These are phyloP conservation scores for Arctocebus calabarensis DNA, from an alignment of 2,797 vertebrate genomes.

Conservation along the genomic window DNA sequence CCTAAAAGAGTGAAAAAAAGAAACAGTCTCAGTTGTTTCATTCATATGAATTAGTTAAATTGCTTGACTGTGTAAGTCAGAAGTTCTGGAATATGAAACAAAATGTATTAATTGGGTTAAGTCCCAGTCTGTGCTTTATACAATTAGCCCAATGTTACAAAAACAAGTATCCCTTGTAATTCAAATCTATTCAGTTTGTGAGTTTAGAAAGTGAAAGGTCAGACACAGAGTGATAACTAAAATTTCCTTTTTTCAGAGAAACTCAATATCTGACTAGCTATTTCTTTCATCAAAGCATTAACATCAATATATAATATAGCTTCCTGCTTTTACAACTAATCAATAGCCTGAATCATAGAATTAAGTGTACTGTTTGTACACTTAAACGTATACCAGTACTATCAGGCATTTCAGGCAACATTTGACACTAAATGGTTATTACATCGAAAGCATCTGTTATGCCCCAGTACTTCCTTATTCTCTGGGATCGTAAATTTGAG, in stretches of 20 bases:
- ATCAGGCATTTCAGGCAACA: conserved; percentile 1
- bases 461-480: not conserved
- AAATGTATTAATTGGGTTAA: conserved; percentile 69
- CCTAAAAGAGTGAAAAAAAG: conserved; percentile 57
- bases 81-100: conserved; percentile 65
- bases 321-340: conserved; percentile 45
- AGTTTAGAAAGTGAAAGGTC: conserved; percentile 70
- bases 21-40: conserved; percentile 17
- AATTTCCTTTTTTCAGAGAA: conserved; percentile 41
- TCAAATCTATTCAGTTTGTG: conserved; percentile 63
- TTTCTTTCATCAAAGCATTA: conserved; percentile 43
- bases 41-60: conserved; percentile 51
- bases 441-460: not conserved
- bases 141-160: conserved; percentile 73
- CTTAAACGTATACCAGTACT: not conserved
- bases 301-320: not conserved
- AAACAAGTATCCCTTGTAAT: conserved; percentile 72
- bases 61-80: conserved; percentile 24
- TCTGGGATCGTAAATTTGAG: not conserved
- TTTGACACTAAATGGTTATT: not conserved
- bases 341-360: conserved; percentile 30
- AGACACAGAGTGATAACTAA: conserved; percentile 35
- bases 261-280: conserved; percentile 26
- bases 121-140: conserved; percentile 59
- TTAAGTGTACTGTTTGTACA: not conserved